Evolutionary conservation across 2,888 invertebrate genomes (phyloP).

Genomic region (Taphrorychus bicolor): DNA sequence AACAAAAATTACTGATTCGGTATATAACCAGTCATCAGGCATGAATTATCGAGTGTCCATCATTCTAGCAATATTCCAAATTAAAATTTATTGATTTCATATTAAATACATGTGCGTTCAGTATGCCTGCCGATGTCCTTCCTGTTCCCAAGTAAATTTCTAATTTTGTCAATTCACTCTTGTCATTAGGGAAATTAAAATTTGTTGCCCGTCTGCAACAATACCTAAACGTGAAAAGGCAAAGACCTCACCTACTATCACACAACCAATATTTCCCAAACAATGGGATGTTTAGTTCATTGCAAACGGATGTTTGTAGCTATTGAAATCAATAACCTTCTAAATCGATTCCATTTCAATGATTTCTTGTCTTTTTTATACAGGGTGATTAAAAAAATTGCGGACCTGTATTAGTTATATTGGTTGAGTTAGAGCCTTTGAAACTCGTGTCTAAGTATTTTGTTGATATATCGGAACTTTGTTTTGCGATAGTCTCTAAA

Average conservation of each 20-base stretch:
- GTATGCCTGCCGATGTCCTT: slow-evolving; percentile 14
- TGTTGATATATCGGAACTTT: neutral
- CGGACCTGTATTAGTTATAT: too few species aligned
- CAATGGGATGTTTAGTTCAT: slow-evolving; percentile 22
- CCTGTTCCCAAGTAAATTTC: slow-evolving; percentile 10
- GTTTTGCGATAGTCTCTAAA: too few species aligned
- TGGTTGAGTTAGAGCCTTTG: too few species aligned
- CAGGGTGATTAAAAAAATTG: too few species aligned
- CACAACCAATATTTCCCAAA: neutral
- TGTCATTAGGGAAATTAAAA: slow-evolving; percentile 23
- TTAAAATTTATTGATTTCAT: slow-evolving; percentile 39
- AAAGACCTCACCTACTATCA: slow-evolving; percentile 17
- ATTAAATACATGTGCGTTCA: too few species aligned
- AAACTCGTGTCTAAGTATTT: neutral
- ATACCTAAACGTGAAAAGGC: neutral
- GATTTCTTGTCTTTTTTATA: neutral
- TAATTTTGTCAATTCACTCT: slow-evolving; percentile 26
- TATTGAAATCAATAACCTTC: slow-evolving; percentile 9
- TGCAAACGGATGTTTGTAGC: slow-evolving; percentile 15
- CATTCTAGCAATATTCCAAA: slow-evolving; percentile 20
- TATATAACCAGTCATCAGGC: neutral
- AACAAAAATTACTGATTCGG: neutral
- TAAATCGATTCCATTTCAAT: neutral
- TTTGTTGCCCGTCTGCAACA: neutral
- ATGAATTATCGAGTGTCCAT: neutral